Conservation (phyloP, 2,888 invertebrate genomes). For the Sepioteuthis lessoniana region DNA sequence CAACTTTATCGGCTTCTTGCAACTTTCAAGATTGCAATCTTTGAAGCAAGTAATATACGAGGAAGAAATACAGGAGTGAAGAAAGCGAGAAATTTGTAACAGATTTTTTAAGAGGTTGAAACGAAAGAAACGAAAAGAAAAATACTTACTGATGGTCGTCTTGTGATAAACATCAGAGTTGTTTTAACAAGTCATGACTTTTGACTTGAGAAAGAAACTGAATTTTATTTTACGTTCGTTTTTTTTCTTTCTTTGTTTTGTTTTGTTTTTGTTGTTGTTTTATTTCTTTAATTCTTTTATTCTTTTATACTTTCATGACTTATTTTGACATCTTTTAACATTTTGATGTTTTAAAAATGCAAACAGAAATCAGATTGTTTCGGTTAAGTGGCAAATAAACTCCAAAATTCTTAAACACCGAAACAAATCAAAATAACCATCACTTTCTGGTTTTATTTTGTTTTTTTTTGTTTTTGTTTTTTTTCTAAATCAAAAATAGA, state of each 20-base stretch:
- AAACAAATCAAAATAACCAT: not conserved
- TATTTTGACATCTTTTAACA: not conserved
- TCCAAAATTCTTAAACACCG: not conserved
- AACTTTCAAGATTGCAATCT: not conserved
- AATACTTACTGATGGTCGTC: not conserved
- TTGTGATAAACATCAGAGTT: not conserved
- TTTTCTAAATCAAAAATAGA: not conserved
- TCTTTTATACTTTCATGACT: too few species aligned
- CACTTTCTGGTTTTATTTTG: not conserved
- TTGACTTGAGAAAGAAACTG: not conserved
- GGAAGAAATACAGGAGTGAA: not conserved
- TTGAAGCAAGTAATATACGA: not conserved
- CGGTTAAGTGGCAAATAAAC: not conserved
- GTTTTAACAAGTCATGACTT: not conserved
- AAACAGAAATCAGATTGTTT: not conserved
- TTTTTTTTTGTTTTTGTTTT: not conserved
- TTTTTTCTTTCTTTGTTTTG: not conserved
- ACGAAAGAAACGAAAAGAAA: not conserved
- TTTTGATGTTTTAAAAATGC: not conserved
- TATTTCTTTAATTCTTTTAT: too few species aligned
- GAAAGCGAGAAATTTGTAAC: not conserved
- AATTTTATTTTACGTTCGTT: not conserved
- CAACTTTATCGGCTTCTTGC: not conserved
- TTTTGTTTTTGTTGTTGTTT: too few species aligned
- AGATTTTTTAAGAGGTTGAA: not conserved